Percentiles rank a stretch among this genome's conserved stretches.
Evolutionary conservation across 2,797 vertebrate genomes (phyloP).

Genomic region (Myripristis jacobus): DNA sequence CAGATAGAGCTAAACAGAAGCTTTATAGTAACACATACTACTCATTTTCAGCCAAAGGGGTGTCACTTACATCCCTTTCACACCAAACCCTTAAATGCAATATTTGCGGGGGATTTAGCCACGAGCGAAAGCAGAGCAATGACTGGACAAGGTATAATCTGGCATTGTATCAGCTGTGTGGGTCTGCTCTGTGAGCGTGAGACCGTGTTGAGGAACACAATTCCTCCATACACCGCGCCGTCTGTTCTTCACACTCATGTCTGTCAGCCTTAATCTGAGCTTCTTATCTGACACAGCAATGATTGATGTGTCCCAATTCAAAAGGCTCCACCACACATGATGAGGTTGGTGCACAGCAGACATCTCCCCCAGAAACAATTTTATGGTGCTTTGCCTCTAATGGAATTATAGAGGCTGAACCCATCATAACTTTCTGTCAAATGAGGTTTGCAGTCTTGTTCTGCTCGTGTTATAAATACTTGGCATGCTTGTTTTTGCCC

Average conservation of each 20-base stretch:
- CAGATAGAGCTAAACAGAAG: too few relatives aligned
- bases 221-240: constrained; percentile 10
- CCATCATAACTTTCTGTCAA: constrained; percentile 48
- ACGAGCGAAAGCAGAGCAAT: not conserved
- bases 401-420: constrained; percentile 69
- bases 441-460: constrained; percentile 36
- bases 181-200: constrained; percentile 1
- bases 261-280: constrained; percentile 56
- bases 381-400: constrained; percentile 71
- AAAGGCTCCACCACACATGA: constrained; percentile 55
- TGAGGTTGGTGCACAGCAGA: constrained; percentile 29
- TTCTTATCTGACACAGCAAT: constrained; percentile 54
- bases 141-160: not conserved
- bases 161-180: constrained; percentile 7
- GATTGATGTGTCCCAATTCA: constrained; percentile 73
- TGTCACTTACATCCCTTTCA: too few relatives aligned
- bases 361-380: constrained; percentile 68
- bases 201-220: constrained; percentile 12
- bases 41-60: too few relatives aligned
- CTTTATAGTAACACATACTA: too few relatives aligned
- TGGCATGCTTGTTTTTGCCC: constrained; percentile 12
- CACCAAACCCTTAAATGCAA: not conserved
- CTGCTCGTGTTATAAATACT: constrained; percentile 31
- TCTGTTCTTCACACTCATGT: constrained; percentile 40
- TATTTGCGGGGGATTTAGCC: not conserved